Percentiles rank a stretch among this genome's conserved stretches.
Evolutionary conservation across 2,113 vertebrate genomes (phyloP).

Genomic region (Campylomormyrus tamandua): DNA sequence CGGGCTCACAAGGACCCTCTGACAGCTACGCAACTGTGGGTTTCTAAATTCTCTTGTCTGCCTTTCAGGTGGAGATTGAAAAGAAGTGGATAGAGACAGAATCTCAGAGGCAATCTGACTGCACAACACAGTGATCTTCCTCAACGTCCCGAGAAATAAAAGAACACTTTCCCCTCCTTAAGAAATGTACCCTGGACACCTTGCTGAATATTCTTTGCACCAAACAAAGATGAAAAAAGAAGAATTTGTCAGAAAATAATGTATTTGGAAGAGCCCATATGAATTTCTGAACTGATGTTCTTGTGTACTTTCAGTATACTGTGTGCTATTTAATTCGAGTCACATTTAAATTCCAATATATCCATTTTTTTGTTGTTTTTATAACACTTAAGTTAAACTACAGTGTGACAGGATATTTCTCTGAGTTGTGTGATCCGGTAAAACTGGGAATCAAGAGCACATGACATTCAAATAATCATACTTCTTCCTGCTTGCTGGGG

Average conservation of each 20-base stretch:
- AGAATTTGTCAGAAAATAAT: background rate
- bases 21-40: background rate
- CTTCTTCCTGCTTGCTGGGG: background rate
- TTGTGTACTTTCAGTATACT: background rate
- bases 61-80: constrained; percentile 84
- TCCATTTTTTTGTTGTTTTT: background rate
- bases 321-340: background rate
- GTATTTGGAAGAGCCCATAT: background rate
- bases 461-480: background rate
- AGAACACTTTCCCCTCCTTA: background rate
- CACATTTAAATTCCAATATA: constrained; percentile 16
- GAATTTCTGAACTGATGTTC: background rate
- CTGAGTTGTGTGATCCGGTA: background rate
- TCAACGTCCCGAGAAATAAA: constrained; percentile 24
- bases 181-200: background rate
- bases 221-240: background rate
- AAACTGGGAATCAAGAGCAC: background rate
- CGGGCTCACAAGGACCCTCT: background rate
- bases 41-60: background rate
- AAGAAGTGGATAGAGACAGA: constrained; percentile 87
- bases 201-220: background rate
- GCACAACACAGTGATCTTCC: constrained; percentile 67
- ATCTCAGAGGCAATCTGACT: constrained; percentile 67
- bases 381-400: background rate
- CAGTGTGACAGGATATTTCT: background rate